A percentile compares a stretch with the other conserved stretches of the same genome.
Conservation (phyloP, 1,140 invertebrate species). For the Pomacea maculata region DNA sequence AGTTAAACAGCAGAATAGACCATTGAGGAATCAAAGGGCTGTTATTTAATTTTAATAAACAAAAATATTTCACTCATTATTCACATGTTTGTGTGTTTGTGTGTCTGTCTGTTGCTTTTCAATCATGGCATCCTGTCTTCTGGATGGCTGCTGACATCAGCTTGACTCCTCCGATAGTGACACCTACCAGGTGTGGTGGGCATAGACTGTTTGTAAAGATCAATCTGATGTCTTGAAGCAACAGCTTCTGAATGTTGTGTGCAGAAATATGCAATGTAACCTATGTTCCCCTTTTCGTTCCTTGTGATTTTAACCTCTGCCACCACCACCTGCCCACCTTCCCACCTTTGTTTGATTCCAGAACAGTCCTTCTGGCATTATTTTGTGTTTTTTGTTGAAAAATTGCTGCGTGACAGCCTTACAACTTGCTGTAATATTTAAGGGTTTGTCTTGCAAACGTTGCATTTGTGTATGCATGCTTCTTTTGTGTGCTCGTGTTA, state of each 20-base stretch:
- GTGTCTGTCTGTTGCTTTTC: conserved; percentile 3
- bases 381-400: no score
- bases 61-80: not conserved
- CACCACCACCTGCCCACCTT: no score
- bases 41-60: not conserved
- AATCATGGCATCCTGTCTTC: no score
- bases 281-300: no score
- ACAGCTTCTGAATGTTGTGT: no score
- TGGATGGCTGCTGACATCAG: conserved; percentile 8
- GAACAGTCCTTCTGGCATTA: no score
- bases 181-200: conserved; percentile 26
- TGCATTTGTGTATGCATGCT: not conserved
- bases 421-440: not conserved
- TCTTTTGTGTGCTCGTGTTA: not conserved
- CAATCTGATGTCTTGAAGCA: not conserved
- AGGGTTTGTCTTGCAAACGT: not conserved
- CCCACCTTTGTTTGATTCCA: no score
- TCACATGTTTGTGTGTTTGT: not conserved
- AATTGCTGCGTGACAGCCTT: no score
- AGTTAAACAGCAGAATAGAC: no score
- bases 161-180: conserved; percentile 30
- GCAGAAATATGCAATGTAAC: not conserved
- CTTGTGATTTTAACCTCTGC: no score
- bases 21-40: no score
- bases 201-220: not conserved